Evolutionary conservation across 2,888 invertebrate genomes (phyloP).

Genomic region (Tethea ocularis): DNA sequence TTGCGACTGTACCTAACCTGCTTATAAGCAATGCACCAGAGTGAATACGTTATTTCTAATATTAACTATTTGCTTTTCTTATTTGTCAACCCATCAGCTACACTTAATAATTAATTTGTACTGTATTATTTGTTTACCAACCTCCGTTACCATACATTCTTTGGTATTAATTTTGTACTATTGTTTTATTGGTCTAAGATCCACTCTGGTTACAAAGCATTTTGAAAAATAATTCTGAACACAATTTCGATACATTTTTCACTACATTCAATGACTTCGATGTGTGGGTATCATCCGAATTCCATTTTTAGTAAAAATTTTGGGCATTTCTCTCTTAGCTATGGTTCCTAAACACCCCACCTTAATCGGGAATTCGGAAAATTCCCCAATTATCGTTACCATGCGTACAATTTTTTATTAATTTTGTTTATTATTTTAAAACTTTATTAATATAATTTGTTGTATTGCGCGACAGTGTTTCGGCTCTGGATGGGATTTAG

Average conservation of each 20-base stretch:
- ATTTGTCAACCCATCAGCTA: slow-evolving; percentile 58
- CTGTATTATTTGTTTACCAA: slow-evolving; percentile 69
- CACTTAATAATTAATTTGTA: slow-evolving; percentile 80
- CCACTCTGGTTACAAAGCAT: slow-evolving; percentile 73
- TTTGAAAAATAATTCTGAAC: slow-evolving; percentile 65
- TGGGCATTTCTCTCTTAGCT: slow-evolving; percentile 58
- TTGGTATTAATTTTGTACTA: slow-evolving; percentile 69
- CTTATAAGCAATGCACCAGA: slow-evolving; percentile 71
- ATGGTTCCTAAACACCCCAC: slow-evolving; percentile 63
- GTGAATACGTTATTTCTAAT: slow-evolving; percentile 40
- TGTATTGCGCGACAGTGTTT: slow-evolving; percentile 67
- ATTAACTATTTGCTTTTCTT: slow-evolving; percentile 42
- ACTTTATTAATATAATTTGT: slow-evolving; percentile 83
- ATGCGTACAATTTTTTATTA: slow-evolving; percentile 79
- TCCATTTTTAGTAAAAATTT: slow-evolving; percentile 61
- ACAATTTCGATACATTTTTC: slow-evolving; percentile 72
- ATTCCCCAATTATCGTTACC: slow-evolving; percentile 51
- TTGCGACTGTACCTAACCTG: slow-evolving; percentile 73
- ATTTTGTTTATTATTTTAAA: slow-evolving; percentile 81
- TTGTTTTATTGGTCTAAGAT: slow-evolving; percentile 41
- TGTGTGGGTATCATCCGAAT: slow-evolving; percentile 43
- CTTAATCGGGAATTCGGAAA: slow-evolving; percentile 50
- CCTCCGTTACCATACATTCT: slow-evolving; percentile 61
- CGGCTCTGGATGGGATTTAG: slow-evolving; percentile 51
- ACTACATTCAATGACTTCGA: slow-evolving; percentile 71